Evolutionary conservation across 2,113 vertebrate genomes (phyloP), one percentile per base, ranked within the genome.

Genomic region (Sclerurus mexicanus): DNA sequence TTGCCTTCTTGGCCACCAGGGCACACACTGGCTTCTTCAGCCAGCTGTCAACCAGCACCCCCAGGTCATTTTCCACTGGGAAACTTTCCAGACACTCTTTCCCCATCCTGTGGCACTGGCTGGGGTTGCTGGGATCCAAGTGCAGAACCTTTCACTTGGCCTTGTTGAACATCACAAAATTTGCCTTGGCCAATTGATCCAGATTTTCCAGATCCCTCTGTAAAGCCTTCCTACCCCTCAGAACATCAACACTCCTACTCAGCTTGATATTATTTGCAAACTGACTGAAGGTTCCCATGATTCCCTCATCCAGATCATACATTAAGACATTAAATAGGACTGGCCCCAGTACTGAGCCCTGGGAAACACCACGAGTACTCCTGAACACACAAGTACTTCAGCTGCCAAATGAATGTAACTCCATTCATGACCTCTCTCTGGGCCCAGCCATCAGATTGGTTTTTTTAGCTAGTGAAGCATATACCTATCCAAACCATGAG

Each of bases 91-190:
- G 59, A 14, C 30, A 53, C 12, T 16, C n/a, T 85, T 40, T 24
- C n/a, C 28, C 17, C 18, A 28, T 39, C n/a, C 37, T 66, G 37
- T 25, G 50, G 33, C 33, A 28, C 33, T 71, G 50, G 25, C 31
- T 23, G 10, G 5, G 11, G 6, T 59, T 46, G 10, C 10, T 79
- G 44, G 35, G n/a, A 35, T 17, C 2, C 7, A 35, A 18, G 11
- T 12, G n/a, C 27, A 68, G 21, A 46, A 30, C 14, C 20, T 0
- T 1, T 10, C 16, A 39, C 24, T 25, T 21, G 24, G 33, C 16
- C 24, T 53, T 82, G 19, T 30, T 53, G 30, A 68, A 14, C 23
- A 28, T 63, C 27, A 27, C 17, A 62, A 27, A 62, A 62, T 7
- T 27, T 16, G 24, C 35, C 24, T 74, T n/a, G 44, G 10, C 23